A percentile compares a stretch with the other conserved stretches of the same genome.
These are phyloP conservation scores for Drosophila takahashii DNA, from an alignment of 1,140 invertebrate genomes.

Conservation along the genomic window DNA sequence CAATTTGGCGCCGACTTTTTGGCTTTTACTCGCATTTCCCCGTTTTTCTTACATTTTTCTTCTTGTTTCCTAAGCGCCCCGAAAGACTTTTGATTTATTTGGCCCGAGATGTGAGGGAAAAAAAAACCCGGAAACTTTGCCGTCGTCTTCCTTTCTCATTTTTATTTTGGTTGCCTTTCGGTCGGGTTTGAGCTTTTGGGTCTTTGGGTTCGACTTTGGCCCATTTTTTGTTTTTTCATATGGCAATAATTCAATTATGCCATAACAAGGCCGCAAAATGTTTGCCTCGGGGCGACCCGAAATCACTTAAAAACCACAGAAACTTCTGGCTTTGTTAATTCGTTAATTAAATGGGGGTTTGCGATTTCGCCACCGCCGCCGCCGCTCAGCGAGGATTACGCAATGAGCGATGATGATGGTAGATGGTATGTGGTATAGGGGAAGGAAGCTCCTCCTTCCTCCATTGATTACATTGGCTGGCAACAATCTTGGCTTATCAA, in stretches of 20 bases:
- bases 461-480: conserved; percentile 78
- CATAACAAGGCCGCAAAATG: conserved; percentile 80
- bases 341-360: conserved; percentile 75
- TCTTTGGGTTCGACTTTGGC: conserved; percentile 25
- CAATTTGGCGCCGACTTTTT: conserved; percentile 68
- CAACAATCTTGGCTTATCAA: conserved; percentile 76
- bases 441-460: not conserved
- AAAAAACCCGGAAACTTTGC: conserved; percentile 65
- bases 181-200: conserved; percentile 22
- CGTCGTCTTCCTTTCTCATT: conserved; percentile 27
- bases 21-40: conserved; percentile 18
- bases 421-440: no score
- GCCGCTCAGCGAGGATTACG: conserved; percentile 70
- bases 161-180: not conserved
- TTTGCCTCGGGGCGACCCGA: conserved; percentile 53
- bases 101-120: conserved; percentile 46
- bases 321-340: conserved; percentile 82
- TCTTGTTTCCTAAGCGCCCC: conserved; percentile 27
- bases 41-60: conserved; percentile 1
- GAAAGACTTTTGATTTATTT: conserved; percentile 74
- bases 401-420: conserved; percentile 33
- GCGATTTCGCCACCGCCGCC: conserved; percentile 56
- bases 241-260: conserved; percentile 83
- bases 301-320: conserved; percentile 79
- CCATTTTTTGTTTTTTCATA: conserved; percentile 72